A percentile compares a stretch with the other conserved stretches of the same genome.
Evolutionary conservation across 2,888 invertebrate species (phyloP).

Genomic region (Kuschelorhynchus macadamiae): DNA sequence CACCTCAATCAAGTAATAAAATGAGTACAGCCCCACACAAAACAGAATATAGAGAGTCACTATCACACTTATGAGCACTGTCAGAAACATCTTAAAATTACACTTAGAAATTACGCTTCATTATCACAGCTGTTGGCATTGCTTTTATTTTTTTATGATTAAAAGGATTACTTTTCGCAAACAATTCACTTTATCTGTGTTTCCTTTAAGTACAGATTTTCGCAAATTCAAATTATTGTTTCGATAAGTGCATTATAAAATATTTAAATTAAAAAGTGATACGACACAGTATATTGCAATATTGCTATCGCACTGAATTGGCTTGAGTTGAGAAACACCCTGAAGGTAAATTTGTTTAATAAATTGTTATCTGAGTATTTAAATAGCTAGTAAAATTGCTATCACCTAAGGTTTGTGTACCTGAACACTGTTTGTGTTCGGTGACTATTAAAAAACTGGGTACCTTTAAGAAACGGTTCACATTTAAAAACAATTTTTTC

Average conservation of each 20-base stretch:
- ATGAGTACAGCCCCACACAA: constrained; percentile 62
- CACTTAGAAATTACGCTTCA: not conserved
- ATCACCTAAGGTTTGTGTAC: constrained; percentile 8
- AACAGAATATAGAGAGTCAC: constrained; percentile 64
- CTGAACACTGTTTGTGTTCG: constrained; percentile 1
- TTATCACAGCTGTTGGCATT: constrained; percentile 25
- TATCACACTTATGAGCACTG: constrained; percentile 59
- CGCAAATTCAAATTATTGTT: not conserved
- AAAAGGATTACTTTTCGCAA: constrained; percentile 33
- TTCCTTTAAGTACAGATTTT: not conserved
- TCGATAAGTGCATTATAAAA: not conserved
- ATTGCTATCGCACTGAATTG: not conserved
- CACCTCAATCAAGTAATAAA: constrained; percentile 74
- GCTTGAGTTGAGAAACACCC: not conserved
- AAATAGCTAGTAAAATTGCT: constrained; percentile 10
- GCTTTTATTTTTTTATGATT: constrained; percentile 14
- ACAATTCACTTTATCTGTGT: constrained; percentile 28
- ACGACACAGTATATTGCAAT: too few species aligned
- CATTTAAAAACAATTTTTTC: not conserved
- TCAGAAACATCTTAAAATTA: constrained; percentile 60
- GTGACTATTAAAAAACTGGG: constrained; percentile 8
- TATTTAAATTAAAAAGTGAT: too few species aligned
- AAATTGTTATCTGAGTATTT: constrained; percentile 23
- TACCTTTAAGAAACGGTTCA: not conserved
- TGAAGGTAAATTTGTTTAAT: constrained; percentile 28